Evolutionary conservation across 2,113 vertebrate species (phyloP).

Genomic region (Nothoprocta perdicaria): DNA sequence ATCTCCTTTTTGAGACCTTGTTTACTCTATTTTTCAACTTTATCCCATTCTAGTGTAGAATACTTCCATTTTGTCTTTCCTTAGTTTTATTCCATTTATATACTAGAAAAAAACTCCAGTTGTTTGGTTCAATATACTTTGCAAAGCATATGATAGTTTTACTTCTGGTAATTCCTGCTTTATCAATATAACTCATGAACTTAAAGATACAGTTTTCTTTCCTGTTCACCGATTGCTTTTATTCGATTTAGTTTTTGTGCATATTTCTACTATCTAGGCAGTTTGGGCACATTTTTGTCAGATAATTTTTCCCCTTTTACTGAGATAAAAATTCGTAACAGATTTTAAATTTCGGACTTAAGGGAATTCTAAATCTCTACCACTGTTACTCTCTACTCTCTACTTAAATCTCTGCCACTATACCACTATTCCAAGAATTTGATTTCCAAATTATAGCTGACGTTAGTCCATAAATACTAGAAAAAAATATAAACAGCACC

Average conservation of each 20-base stretch:
- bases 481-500: neutral
- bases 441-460: neutral
- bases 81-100: neutral
- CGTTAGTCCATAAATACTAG: neutral
- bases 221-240: neutral
- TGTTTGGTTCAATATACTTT: neutral
- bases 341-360: neutral
- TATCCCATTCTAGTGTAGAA: neutral
- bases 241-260: neutral
- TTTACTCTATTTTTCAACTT: neutral
- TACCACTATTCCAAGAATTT: neutral
- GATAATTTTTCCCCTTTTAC: neutral
- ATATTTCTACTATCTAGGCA: neutral
- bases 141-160: neutral
- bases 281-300: neutral
- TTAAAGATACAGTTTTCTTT: neutral
- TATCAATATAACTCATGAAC: neutral
- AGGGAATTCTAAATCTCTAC: neutral
- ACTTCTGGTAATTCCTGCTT: neutral
- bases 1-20: neutral
- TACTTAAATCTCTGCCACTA: neutral
- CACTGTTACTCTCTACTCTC: too few species aligned
- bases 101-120: rapidly evolving
- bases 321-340: neutral
- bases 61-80: neutral